These are phyloP conservation scores for Dallia pectoralis DNA, from an alignment of 2,797 vertebrate species.

Conservation along the genomic window DNA sequence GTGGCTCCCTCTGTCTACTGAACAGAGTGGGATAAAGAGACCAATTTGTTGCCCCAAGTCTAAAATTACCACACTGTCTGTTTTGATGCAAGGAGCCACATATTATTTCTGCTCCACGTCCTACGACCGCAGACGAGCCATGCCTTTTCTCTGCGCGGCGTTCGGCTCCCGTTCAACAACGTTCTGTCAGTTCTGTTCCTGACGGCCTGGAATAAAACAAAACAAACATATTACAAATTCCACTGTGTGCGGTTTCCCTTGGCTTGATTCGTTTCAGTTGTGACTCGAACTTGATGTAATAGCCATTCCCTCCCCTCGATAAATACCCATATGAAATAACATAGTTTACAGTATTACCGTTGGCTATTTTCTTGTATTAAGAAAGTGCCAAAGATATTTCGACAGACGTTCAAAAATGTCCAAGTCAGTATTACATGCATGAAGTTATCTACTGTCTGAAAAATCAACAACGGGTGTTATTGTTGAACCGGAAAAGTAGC, in stretches of 20 bases:
- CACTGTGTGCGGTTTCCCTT: conserved; percentile 50
- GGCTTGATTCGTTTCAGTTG: conserved; percentile 38
- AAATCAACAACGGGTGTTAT: conserved; percentile 55
- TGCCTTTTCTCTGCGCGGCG: conserved; percentile 33
- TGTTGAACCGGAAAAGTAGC: conserved; percentile 49
- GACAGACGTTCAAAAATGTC: conserved; percentile 54
- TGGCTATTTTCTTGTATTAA: conserved; percentile 50
- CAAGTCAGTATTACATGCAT: conserved; percentile 48
- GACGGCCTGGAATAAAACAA: conserved; percentile 64
- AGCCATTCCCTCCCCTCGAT: conserved; percentile 21
- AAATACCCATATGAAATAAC: conserved; percentile 67
- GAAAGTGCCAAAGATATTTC: conserved; percentile 54
- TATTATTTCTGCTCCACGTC: conserved; percentile 53
- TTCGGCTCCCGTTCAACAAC: conserved; percentile 60
- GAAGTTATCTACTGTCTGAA: conserved; percentile 29
- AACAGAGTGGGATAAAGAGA: conserved; percentile 64
- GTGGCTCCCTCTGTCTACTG: conserved; percentile 30
- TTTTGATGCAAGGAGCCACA: conserved; percentile 58
- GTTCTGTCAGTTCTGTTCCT: conserved; percentile 55
- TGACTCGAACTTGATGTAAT: conserved; percentile 52
- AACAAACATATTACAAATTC: conserved; percentile 66
- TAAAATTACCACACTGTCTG: conserved; percentile 69
- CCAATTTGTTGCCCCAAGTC: conserved; percentile 63
- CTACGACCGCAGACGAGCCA: conserved; percentile 31
- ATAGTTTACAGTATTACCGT: conserved; percentile 55